A percentile compares a stretch with the other conserved stretches of the same genome.
phyloP scores from a whole-genome alignment of 2,888 invertebrate species.

The Lapara coniferarum region DNA sequence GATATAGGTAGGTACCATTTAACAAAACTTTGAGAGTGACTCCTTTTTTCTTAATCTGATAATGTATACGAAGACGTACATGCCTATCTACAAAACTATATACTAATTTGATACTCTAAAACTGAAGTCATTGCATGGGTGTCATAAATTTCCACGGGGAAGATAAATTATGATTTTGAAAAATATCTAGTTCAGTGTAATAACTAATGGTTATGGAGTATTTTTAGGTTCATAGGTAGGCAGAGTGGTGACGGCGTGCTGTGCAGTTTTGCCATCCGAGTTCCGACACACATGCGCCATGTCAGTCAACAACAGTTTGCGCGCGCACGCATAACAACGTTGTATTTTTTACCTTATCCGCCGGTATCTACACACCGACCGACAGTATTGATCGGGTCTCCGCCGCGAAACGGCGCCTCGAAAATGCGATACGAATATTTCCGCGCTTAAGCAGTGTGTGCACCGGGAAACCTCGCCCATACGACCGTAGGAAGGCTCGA shows the following conservation, averaged over 20 bases:
- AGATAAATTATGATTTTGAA: neutral
- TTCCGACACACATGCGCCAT: constrained; percentile 64
- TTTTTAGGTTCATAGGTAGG: constrained; percentile 22
- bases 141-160: constrained; percentile 7
- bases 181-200: constrained; percentile 7
- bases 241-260: constrained; percentile 13
- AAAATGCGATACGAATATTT: constrained; percentile 65
- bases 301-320: constrained; percentile 76
- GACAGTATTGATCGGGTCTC: constrained; percentile 79
- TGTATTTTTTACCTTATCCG: constrained; percentile 71
- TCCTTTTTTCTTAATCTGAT: too few species aligned
- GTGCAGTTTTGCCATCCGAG: constrained; percentile 26
- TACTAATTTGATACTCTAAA: too few species aligned
- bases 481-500: constrained; percentile 34
- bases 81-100: too few species aligned
- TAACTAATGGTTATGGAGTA: neutral
- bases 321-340: constrained; percentile 72
- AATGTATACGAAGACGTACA: too few species aligned
- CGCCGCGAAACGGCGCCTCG: constrained; percentile 67
- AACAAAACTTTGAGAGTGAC: too few species aligned
- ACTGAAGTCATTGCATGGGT: too few species aligned
- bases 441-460: constrained; percentile 57
- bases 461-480: constrained; percentile 40
- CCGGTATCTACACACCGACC: constrained; percentile 58
- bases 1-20: too few species aligned